These are phyloP conservation scores for Rotaria sp. DNA, from an alignment of 2,888 invertebrate species.

Conservation along the genomic window DNA sequence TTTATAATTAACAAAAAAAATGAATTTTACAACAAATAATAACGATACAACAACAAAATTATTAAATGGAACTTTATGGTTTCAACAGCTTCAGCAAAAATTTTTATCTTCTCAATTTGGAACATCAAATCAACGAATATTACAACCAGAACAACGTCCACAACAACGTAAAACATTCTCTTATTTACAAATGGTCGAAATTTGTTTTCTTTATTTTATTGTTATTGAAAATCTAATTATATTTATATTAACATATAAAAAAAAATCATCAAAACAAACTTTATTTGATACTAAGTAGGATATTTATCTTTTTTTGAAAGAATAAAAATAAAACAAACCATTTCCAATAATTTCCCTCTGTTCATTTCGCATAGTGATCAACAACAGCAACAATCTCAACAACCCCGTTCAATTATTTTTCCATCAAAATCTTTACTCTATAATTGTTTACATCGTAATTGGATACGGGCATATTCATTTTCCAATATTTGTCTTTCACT, in stretches of 20 bases:
- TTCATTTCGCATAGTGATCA: neutral
- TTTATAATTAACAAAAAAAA: neutral
- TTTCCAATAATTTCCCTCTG: too few relatives aligned
- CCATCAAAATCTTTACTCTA: neutral
- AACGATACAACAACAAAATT: neutral
- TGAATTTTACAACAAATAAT: neutral
- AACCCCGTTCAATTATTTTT: neutral
- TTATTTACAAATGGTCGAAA: neutral
- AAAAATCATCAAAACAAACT: neutral
- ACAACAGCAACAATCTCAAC: neutral
- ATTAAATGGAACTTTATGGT: neutral
- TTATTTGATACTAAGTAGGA: neutral
- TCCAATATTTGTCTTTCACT: neutral
- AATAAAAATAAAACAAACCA: too few relatives aligned
- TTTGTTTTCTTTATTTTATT: neutral
- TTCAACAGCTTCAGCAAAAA: neutral
- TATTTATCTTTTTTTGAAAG: too few relatives aligned
- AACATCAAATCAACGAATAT: neutral
- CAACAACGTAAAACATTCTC: neutral
- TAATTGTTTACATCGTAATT: constrained; percentile 21
- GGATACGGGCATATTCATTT: constrained; percentile 18
- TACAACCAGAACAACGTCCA: neutral
- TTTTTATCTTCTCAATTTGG: neutral
- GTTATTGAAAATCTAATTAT: neutral
- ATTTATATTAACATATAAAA: neutral